Conservation (phyloP, 2,888 invertebrate species). For the Volucella inflata region DNA sequence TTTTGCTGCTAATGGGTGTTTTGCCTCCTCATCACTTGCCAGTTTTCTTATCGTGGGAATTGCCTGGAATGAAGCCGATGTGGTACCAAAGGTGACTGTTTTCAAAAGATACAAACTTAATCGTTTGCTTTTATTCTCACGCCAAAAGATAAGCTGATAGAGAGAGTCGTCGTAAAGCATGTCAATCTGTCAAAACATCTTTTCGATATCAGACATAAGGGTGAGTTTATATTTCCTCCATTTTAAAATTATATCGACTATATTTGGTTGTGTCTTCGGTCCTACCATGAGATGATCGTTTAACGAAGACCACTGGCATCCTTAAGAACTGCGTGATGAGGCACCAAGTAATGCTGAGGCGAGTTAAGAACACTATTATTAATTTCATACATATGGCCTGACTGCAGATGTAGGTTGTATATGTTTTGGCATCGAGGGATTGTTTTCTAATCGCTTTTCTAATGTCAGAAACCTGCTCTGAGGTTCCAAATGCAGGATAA, state of each 20-base stretch:
- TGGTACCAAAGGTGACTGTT: conserved; percentile 35
- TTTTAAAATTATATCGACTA: conserved; percentile 20
- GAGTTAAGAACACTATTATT: too few relatives aligned
- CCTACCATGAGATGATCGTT: conserved; percentile 26
- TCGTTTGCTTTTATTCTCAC: background rate
- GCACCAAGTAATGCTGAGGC: conserved; percentile 12
- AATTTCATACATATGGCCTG: conserved; percentile 14
- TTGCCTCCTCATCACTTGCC: conserved; percentile 12
- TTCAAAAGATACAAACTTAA: conserved; percentile 15
- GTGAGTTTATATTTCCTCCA: conserved; percentile 15
- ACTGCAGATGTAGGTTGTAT: conserved; percentile 18
- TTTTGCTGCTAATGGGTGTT: background rate
- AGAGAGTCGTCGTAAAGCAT: conserved; percentile 3
- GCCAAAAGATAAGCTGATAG: conserved; percentile 37
- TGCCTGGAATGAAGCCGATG: conserved; percentile 15
- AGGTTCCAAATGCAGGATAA: conserved; percentile 23
- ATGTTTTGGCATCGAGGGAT: background rate
- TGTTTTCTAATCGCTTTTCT: conserved; percentile 12
- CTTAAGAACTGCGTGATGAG: conserved; percentile 26
- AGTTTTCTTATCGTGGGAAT: conserved; percentile 11
- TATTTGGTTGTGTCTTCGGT: conserved; percentile 25
- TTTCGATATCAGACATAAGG: conserved; percentile 31
- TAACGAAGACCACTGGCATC: conserved; percentile 1
- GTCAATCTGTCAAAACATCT: conserved; percentile 41
- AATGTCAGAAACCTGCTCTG: conserved; percentile 9